These are phyloP conservation scores for Drosophila paranaensis DNA, from an alignment of 2,888 invertebrate genomes.

Conservation along the genomic window DNA sequence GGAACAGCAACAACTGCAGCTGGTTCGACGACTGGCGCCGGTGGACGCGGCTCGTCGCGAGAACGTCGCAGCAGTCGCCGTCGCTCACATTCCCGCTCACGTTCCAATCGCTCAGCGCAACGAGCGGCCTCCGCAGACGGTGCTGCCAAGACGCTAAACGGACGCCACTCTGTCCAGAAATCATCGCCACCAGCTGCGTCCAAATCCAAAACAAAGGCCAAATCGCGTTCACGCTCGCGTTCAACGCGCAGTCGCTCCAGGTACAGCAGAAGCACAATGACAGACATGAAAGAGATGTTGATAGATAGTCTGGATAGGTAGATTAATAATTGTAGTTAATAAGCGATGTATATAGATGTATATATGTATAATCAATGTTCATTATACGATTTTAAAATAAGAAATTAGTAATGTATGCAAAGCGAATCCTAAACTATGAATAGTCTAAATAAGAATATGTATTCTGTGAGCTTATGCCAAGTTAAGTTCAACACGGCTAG, in stretches of 20 bases:
- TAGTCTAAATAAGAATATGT: no score
- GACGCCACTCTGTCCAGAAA: constrained; percentile 75
- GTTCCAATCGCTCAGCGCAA: constrained; percentile 68
- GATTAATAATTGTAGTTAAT: background rate
- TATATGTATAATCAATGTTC: background rate
- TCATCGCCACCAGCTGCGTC: constrained; percentile 39
- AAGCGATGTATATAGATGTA: background rate
- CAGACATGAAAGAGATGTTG: background rate
- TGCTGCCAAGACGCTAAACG: constrained; percentile 72
- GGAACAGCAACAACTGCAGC: constrained; percentile 72
- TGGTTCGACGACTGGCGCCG: constrained; percentile 65
- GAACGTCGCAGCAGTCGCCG: constrained; percentile 75
- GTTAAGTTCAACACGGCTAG: no score
- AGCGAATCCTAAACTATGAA: no score
- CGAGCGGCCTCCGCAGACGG: constrained; percentile 57
- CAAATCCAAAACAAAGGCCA: constrained; percentile 59
- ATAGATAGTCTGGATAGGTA: background rate
- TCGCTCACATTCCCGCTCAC: constrained; percentile 66
- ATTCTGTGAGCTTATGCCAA: no score
- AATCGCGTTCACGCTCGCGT: constrained; percentile 69
- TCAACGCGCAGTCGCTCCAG: constrained; percentile 68
- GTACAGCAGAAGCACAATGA: constrained; percentile 17
- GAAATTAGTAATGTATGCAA: no score
- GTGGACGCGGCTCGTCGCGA: constrained; percentile 69
- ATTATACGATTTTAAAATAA: no score